A percentile compares a stretch with the other conserved stretches of the same genome.
Conservation (phyloP, 2,888 invertebrate genomes). For the Hesperia comma region DNA sequence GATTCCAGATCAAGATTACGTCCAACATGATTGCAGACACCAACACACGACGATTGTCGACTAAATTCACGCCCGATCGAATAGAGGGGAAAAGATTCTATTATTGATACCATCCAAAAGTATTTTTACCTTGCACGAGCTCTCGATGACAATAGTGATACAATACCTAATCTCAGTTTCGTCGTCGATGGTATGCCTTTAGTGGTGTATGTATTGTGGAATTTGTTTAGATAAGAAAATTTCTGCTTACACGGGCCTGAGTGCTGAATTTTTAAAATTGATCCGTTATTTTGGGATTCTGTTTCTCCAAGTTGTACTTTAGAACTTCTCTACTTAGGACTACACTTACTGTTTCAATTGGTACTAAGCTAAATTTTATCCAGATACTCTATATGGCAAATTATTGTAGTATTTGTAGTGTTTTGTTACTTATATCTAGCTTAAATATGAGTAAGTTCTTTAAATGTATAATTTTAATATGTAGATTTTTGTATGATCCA, state of each 20-base stretch:
- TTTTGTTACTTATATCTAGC: too few relatives aligned
- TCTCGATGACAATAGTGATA: neutral
- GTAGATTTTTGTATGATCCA: too few relatives aligned
- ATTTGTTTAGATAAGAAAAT: neutral
- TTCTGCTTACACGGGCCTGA: neutral
- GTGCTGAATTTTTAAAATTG: neutral
- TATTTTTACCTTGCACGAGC: slow-evolving; percentile 11
- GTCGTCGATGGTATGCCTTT: neutral
- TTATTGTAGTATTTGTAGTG: neutral
- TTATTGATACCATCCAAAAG: slow-evolving; percentile 27
- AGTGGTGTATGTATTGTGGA: neutral
- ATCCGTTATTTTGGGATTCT: neutral
- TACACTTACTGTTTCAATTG: neutral
- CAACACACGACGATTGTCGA: slow-evolving; percentile 47
- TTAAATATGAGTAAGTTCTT: too few relatives aligned
- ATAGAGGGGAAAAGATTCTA: slow-evolving; percentile 21
- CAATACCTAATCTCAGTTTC: neutral
- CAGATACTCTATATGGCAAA: neutral
- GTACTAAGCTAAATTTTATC: neutral
- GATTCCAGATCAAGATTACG: slow-evolving; percentile 25
- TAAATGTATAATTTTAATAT: too few relatives aligned
- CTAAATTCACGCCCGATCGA: slow-evolving; percentile 54
- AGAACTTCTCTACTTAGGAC: neutral
- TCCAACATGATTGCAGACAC: slow-evolving; percentile 44
- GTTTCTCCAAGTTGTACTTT: neutral